Conservation (phyloP, 2,888 invertebrate species). For the Aethes cnicana region DNA sequence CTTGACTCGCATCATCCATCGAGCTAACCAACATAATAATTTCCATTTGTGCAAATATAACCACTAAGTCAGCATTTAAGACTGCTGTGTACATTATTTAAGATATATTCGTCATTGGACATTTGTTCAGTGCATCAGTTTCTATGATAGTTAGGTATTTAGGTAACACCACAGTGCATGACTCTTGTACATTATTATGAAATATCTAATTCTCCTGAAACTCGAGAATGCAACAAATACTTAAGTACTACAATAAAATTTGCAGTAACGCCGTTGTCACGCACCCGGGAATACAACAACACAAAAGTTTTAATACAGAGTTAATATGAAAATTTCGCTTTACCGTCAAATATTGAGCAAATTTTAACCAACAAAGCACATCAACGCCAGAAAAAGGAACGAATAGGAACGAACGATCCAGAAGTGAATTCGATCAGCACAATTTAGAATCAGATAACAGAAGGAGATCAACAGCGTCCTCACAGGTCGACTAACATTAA, state of each 20-base stretch:
- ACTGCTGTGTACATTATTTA: conserved; percentile 32
- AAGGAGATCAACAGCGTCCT: conserved; percentile 65
- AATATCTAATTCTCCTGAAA: conserved; percentile 21
- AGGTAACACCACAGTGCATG: conserved; percentile 48
- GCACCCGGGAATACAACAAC: conserved; percentile 21
- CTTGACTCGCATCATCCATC: conserved; percentile 5
- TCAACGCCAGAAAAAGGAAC: conserved; percentile 61
- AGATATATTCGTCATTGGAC: conserved; percentile 35
- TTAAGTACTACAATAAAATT: conserved; percentile 27
- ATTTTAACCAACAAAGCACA: conserved; percentile 68
- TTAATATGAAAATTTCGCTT: conserved; percentile 43
- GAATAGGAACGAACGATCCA: conserved; percentile 74
- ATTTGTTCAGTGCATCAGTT: conserved; percentile 40
- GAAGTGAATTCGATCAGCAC: conserved; percentile 56
- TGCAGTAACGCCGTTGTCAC: conserved; percentile 24
- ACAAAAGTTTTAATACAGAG: conserved; percentile 24
- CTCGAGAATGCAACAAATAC: conserved; percentile 22
- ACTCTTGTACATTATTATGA: conserved; percentile 27
- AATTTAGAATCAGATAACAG: conserved; percentile 64
- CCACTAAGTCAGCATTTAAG: conserved; percentile 36
- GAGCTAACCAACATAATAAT: conserved; percentile 25
- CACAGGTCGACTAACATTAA: conserved; percentile 72
- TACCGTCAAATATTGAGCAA: conserved; percentile 73
- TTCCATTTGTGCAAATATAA: conserved; percentile 58
- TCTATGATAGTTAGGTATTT: conserved; percentile 59